Evolutionary conservation across 2,797 vertebrate species (phyloP), one percentile per base, ranked within the genome.

Genomic region (Synaphobranchus kaupii): DNA sequence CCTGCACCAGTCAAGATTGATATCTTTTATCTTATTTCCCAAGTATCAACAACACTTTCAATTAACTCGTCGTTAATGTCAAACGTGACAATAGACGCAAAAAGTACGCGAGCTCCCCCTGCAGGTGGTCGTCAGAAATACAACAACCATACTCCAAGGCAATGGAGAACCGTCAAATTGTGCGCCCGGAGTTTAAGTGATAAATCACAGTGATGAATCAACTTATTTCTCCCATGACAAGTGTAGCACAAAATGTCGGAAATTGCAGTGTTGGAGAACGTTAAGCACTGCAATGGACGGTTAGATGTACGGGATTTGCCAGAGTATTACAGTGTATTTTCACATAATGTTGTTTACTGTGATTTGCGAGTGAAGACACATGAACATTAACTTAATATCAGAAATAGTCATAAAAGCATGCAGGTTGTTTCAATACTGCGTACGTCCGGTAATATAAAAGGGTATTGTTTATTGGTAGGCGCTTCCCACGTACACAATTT

Each of bases 101-200:
- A 76, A 96, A 96, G 96, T 94, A 91, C 95, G 93, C 92, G 95
- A 96, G 96, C 96, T 96, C 96, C 96, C 94, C 96, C 95, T 92
- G 88, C 96, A 94, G 96, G 93, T 90, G 88, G 89, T 84, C 89
- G 50, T 90, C 56, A 92, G 93, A 93, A 95, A 90, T 92, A 91
- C 95, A 95, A 89, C 89, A 93, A 94, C 89, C 94, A 93, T 84
- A 93, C 56, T 22, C 76, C 20, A 47, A 48, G 7, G 44, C 76
- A 25, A 80, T 48, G 22, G 6, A 48, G 39, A 48, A n/a, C 17
- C 76, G 44, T 76, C 76, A 80, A 39, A 80, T 15, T 48, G 76
- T 80, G 44, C 39, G 76, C 39, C 4, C 17, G 71, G 76, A 80
- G 76, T 80, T 80, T 44, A 80, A 47, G 12, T 47, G 22, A 80